These are phyloP conservation scores for Phalangium opilio DNA, from an alignment of 2,888 invertebrate species.

Conservation along the genomic window DNA sequence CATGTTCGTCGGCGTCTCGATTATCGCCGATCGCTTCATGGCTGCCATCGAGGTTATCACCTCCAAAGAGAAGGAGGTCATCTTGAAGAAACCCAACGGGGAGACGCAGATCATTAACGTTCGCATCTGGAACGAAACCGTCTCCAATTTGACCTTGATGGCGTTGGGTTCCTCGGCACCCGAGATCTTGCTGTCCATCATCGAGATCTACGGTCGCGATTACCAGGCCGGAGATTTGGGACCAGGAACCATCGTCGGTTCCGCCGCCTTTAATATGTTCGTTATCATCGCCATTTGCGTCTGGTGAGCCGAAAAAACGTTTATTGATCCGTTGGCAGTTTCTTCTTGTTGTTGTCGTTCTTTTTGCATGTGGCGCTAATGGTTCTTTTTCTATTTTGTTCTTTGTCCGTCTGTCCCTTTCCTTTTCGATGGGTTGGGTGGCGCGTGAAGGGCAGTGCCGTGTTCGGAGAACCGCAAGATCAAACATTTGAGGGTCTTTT, in stretches of 20 bases:
- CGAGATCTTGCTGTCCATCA: constrained; percentile 90
- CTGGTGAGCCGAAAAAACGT: constrained; percentile 49
- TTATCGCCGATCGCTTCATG: constrained; percentile 98
- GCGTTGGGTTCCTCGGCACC: constrained; percentile 97
- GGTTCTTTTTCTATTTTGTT: no score
- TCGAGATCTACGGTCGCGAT: constrained; percentile 89
- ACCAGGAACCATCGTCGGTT: constrained; percentile 96
- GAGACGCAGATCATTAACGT: constrained; percentile 77
- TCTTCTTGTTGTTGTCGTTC: no score
- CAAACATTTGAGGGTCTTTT: constrained; percentile 90
- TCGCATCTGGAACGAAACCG: constrained; percentile 97
- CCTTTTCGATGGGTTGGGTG: no score
- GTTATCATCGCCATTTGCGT: constrained; percentile 94
- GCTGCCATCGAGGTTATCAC: constrained; percentile 98
- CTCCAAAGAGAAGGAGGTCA: constrained; percentile 83
- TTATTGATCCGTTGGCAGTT: no score
- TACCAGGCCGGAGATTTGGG: constrained; percentile 94
- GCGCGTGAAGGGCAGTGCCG: constrained; percentile 35
- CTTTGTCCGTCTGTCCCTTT: no score
- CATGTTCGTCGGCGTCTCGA: constrained; percentile 96
- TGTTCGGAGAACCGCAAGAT: constrained; percentile 79
- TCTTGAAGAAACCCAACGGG: constrained; percentile 72
- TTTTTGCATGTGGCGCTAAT: no score
- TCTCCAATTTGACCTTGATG: constrained; percentile 96
- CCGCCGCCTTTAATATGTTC: constrained; percentile 95